Conservation (phyloP, 1,140 invertebrate species). For the Drosophila auraria region DNA sequence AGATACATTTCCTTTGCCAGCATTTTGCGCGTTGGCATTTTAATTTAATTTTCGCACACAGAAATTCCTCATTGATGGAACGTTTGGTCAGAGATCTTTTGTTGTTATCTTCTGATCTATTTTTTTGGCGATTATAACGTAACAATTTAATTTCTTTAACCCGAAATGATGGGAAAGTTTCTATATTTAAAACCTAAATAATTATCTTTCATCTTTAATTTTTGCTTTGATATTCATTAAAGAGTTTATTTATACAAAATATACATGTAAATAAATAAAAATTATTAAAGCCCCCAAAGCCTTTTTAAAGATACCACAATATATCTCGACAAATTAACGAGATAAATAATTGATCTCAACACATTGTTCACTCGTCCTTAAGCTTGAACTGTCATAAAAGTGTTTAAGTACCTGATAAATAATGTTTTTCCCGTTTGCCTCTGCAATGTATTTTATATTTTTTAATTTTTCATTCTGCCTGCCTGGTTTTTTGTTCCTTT, state of each 20-base stretch:
- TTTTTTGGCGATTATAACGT: constrained; percentile 27
- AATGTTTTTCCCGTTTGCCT: constrained; percentile 6
- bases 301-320: background rate
- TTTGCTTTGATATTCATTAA: no score
- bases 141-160: constrained; percentile 43
- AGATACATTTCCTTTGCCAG: constrained; percentile 44
- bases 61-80: constrained; percentile 44
- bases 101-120: constrained; percentile 4
- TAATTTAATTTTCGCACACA: constrained; percentile 69
- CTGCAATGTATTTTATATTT: constrained; percentile 41
- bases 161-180: background rate
- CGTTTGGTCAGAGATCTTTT: constrained; percentile 9
- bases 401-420: constrained; percentile 39
- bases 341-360: constrained; percentile 4
- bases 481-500: constrained; percentile 30
- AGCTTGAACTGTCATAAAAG: constrained; percentile 19
- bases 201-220: no score
- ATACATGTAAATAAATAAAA: no score
- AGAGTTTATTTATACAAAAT: no score
- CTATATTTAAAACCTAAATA: no score
- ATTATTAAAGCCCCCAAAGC: no score
- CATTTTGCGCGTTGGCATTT: constrained; percentile 58
- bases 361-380: constrained; percentile 18
- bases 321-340: constrained; percentile 16
- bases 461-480: constrained; percentile 38